Conservation (phyloP, 1,140 invertebrate species). For the Neelides sp. region DNA sequence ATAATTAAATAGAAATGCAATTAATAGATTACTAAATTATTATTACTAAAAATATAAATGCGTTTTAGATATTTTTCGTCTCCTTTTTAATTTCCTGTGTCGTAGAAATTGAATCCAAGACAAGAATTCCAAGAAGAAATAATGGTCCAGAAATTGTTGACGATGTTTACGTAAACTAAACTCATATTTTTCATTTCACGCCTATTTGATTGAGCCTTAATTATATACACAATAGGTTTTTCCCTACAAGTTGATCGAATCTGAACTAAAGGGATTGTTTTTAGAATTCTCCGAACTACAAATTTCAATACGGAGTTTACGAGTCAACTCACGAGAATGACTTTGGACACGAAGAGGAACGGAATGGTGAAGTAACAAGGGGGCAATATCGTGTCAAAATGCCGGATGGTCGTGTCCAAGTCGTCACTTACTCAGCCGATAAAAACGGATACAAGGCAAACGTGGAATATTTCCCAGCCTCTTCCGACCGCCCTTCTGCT, state of each 20-base stretch:
- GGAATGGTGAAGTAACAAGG: constrained; percentile 28
- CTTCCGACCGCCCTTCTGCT: neutral
- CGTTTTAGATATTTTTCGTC: neutral
- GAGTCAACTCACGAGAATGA: constrained; percentile 13
- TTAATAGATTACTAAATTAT: constrained; percentile 32
- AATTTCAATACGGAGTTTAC: constrained; percentile 20
- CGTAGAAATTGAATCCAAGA: too few relatives aligned
- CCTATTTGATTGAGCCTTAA: too few relatives aligned
- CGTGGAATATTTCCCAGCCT: constrained; percentile 15
- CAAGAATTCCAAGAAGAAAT: too few relatives aligned
- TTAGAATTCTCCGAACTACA: constrained; percentile 16
- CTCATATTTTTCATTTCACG: too few relatives aligned
- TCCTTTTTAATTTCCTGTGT: too few relatives aligned
- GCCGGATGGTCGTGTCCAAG: constrained; percentile 31
- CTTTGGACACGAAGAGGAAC: constrained; percentile 24
- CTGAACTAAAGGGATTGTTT: too few relatives aligned
- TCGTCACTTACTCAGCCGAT: constrained; percentile 27
- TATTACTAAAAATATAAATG: neutral
- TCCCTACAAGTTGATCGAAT: too few relatives aligned
- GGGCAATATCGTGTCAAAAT: constrained; percentile 28
- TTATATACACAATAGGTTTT: too few relatives aligned
- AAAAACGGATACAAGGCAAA: constrained; percentile 22
- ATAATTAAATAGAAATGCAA: constrained; percentile 39
- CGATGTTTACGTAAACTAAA: too few relatives aligned
- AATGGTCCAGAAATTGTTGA: too few relatives aligned